Base-by-base conservation (phyloP, 2,113 vertebrate genomes). In the Pleuronectes platessa region DNA sequence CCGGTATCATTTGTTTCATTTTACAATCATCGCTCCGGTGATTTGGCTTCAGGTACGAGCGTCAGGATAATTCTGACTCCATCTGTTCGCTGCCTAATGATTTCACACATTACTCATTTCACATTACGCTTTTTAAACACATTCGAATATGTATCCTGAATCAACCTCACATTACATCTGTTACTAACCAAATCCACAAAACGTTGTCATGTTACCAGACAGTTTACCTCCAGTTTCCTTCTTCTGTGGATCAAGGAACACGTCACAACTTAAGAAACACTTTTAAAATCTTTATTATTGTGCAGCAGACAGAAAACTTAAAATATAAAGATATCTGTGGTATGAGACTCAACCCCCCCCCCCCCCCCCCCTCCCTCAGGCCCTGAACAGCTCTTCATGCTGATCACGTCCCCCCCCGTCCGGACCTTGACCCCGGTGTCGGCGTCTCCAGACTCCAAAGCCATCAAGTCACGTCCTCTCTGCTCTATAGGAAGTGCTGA, bases 351-450 rank as follows among this genome's bases (percentile, higher is more conserved):
- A 31, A 27, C 35, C 35, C 35, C 24, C 24, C 24, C 24, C 24
- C 24, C 24, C 24, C 26, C 26, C 26, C 26, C 26, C 26, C 26
- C 26, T 26, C 35, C 35, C 9, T 40, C 37, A 11, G 37, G 2
- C 58, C 23, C 45, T 14, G 18, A 20, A 9, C 69, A 55, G 1
- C 59, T 76, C 23, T 12, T 59, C 70, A 74, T 65, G 63, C 78
- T 78, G 61, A 69, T 80, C 83, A 64, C 17, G 79, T 61, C 66
- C 2, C 17, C 68, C 2, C 17, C 68, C 2, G 3, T 18, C 61
- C 4, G 20, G 81, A 58, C 74, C 85, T 78, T 89, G 83, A 91
- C 85, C 85, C 81, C 2, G 1, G 49, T 21, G 72, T 86, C 74
- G 27, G 15, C 1, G 5, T 69, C 59, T 72, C 49, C 14, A 51